A percentile compares a stretch with the other conserved stretches of the same genome.
phyloP scores from a whole-genome alignment of 2,888 invertebrate genomes.

The Euplexia lucipara region DNA sequence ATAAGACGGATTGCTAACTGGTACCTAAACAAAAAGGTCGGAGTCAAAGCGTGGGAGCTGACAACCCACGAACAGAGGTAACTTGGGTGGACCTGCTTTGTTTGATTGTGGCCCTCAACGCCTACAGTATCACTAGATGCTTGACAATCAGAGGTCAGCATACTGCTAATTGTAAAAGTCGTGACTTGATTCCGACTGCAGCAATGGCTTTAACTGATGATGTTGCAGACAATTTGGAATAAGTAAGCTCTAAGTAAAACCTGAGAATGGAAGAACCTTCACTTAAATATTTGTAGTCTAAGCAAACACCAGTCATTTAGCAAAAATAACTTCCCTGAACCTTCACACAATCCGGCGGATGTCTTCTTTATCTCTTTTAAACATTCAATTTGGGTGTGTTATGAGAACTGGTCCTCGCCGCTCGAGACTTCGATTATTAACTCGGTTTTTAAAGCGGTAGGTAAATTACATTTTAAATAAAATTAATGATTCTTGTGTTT shows the following conservation, averaged over 20 bases:
- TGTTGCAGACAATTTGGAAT: constrained; percentile 12
- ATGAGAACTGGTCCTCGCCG: constrained; percentile 75
- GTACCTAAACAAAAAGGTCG: constrained; percentile 80
- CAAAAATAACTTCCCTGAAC: constrained; percentile 68
- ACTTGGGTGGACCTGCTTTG: constrained; percentile 80
- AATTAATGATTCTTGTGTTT: not conserved
- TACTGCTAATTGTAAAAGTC: constrained; percentile 30
- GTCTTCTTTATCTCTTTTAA: constrained; percentile 83
- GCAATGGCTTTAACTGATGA: constrained; percentile 1
- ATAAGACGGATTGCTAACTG: constrained; percentile 77
- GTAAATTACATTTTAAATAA: not conserved
- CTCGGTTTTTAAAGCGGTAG: constrained; percentile 53
- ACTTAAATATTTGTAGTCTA: constrained; percentile 49
- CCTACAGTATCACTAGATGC: constrained; percentile 72
- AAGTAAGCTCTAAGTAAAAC: constrained; percentile 23
- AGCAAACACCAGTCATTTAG: constrained; percentile 50
- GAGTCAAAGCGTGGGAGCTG: constrained; percentile 81
- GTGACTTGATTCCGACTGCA: constrained; percentile 6
- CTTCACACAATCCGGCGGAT: constrained; percentile 84
- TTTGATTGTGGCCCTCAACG: constrained; percentile 79
- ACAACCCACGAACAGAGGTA: constrained; percentile 79
- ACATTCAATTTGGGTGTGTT: constrained; percentile 82
- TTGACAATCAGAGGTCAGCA: constrained; percentile 66
- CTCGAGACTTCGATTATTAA: constrained; percentile 65
- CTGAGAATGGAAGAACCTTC: not conserved